A percentile compares a stretch with the other conserved stretches of the same genome.
phyloP scores from a whole-genome alignment of 2,113 vertebrate genomes.

The Brachyistius frenatus region DNA sequence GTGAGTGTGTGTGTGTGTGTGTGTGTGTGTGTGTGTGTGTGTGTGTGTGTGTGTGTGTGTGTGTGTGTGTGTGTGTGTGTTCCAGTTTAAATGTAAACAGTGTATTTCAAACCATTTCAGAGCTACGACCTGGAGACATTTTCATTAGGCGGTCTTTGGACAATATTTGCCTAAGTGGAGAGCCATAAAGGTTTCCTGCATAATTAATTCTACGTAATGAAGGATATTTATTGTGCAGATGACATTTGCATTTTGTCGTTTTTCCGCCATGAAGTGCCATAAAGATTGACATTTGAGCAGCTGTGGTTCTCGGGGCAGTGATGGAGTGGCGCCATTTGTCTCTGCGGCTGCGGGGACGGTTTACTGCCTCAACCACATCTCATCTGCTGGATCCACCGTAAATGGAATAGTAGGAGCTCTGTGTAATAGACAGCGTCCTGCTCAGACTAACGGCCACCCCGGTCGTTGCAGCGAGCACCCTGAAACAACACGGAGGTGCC shows the following conservation, averaged over 20 bases:
- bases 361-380: constrained; percentile 1
- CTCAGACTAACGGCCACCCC: too few species aligned
- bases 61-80: not conserved
- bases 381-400: not conserved
- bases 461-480: too few species aligned
- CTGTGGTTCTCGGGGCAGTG: constrained; percentile 54
- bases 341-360: constrained; percentile 30
- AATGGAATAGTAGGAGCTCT: not conserved
- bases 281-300: constrained; percentile 73
- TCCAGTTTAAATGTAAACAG: not conserved
- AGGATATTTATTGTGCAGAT: constrained; percentile 51
- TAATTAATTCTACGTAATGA: constrained; percentile 56
- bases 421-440: not conserved
- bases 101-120: not conserved
- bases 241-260: constrained; percentile 72
- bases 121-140: not conserved
- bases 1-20: too few species aligned
- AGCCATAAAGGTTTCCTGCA: constrained; percentile 34
- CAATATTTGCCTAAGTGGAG: constrained; percentile 54
- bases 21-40: not conserved
- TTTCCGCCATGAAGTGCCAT: constrained; percentile 43
- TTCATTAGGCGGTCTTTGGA: constrained; percentile 20
- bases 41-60: not conserved
- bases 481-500: too few species aligned
- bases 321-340: constrained; percentile 66